Evolutionary conservation across 2,113 vertebrate species (phyloP).

Genomic region (cattle (Bos taurus)): ARS-UCD2.0 NC_037357.1:6199001-6199500

Average conservation of each 20-base stretch:
- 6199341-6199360: background rate
- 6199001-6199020: background rate
- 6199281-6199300: background rate
- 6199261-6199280: background rate
- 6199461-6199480: background rate
- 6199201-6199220: background rate
- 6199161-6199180: background rate
- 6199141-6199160: background rate
- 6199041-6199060: background rate
- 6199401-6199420: background rate
- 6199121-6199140: background rate
- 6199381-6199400: background rate
- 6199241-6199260: background rate
- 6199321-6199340: background rate
- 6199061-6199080: background rate
- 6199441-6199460: constrained; percentile 13
- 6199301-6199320: background rate
- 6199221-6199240: background rate
- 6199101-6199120: background rate
- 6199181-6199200: background rate
- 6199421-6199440: background rate
- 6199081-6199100: background rate
- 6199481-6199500: background rate
- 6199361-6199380: background rate
- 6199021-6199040: background rate